Conservation (phyloP, 2,797 vertebrate genomes). For the Glossophaga mutica region DNA sequence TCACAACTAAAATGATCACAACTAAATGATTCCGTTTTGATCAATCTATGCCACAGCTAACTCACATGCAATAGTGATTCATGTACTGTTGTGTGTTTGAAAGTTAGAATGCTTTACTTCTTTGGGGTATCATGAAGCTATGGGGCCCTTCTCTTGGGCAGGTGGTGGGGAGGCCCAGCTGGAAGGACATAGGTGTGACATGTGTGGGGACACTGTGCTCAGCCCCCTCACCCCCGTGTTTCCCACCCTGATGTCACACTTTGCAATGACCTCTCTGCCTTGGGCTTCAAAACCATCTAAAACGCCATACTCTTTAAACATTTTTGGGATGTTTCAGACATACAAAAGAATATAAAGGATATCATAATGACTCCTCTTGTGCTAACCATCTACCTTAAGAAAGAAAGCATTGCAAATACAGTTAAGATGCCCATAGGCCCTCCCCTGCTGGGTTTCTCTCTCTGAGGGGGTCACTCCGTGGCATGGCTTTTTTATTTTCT, state of each 20-base stretch:
- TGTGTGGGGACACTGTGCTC: not conserved
- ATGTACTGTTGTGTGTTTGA: not conserved
- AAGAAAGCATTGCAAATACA: not conserved
- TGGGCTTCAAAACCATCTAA: not conserved
- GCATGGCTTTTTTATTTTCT: not conserved
- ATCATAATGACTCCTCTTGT: not conserved
- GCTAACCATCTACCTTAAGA: not conserved
- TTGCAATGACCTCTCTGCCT: not conserved
- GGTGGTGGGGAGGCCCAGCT: no score
- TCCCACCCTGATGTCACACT: not conserved
- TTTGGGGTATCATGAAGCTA: not conserved
- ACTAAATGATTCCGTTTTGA: not conserved
- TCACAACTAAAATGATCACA: not conserved
- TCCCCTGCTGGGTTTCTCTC: not conserved
- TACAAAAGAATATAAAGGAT: not conserved
- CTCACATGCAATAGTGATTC: not conserved
- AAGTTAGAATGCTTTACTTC: not conserved
- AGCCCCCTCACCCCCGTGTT: not conserved
- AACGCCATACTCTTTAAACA: not conserved
- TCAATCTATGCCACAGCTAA: not conserved
- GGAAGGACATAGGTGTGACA: not conserved
- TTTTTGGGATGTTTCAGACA: not conserved
- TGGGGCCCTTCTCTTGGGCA: not conserved
- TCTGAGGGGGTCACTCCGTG: not conserved
- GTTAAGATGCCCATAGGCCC: rapidly evolving